phyloP scores from a whole-genome alignment of 2,113 vertebrate genomes.

The Fregetta grallaria region DNA sequence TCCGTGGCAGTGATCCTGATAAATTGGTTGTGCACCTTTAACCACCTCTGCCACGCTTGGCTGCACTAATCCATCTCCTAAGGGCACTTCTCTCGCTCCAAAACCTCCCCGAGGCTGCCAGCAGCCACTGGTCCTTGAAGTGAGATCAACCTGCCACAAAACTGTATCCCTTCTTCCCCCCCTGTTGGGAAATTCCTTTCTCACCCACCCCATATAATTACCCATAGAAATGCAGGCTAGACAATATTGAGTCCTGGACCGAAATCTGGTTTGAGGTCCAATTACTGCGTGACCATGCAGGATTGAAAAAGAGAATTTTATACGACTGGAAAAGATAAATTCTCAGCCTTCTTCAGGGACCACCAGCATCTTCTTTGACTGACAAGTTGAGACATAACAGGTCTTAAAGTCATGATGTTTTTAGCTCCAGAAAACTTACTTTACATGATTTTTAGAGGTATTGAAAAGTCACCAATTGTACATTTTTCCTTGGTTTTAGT shows the following conservation, averaged over 20 bases:
- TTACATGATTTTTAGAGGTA: neutral
- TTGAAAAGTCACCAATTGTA: neutral
- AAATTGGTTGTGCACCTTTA: neutral
- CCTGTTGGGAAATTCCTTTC: neutral
- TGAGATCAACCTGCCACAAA: neutral
- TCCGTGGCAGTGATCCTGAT: neutral
- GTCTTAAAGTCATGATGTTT: neutral
- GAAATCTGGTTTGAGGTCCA: neutral
- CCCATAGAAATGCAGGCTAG: neutral
- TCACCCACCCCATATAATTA: neutral
- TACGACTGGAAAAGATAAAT: neutral
- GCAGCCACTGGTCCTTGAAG: neutral
- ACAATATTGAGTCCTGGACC: neutral
- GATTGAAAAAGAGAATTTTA: neutral
- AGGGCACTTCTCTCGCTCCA: neutral
- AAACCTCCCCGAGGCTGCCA: neutral
- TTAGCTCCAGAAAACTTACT: neutral
- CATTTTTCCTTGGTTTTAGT: neutral
- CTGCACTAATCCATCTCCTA: neutral
- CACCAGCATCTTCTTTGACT: neutral
- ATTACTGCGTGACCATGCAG: neutral
- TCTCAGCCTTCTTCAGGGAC: neutral
- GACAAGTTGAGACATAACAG: neutral
- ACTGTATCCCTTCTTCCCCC: neutral
- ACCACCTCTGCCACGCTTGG: fast-evolving